Conservation (phyloP, 2,797 vertebrate species). For the Psittacula derbiana region DNA sequence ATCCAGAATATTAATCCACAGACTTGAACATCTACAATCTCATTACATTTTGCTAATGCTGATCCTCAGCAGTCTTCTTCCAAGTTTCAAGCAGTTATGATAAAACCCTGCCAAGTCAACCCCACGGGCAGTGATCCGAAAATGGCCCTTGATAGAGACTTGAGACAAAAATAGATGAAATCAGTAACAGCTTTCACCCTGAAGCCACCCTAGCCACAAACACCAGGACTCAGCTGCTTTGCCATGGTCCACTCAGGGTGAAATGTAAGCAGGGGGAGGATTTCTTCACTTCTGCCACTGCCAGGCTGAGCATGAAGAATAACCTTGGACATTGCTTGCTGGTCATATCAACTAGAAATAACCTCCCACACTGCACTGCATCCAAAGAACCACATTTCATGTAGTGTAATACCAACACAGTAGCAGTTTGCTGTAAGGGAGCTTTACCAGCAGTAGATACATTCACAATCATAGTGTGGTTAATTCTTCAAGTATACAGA, state of each 20-base stretch:
- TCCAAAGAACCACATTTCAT: neutral
- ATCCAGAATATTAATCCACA: neutral
- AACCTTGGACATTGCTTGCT: neutral
- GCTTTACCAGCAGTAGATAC: neutral
- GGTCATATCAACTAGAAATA: neutral
- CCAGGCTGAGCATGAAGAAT: neutral
- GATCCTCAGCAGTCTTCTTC: neutral
- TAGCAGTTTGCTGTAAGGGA: neutral
- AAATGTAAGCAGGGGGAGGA: neutral
- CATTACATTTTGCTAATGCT: neutral
- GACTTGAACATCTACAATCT: neutral
- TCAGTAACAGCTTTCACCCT: neutral
- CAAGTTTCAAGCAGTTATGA: neutral
- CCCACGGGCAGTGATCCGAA: neutral
- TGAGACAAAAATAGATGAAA: neutral
- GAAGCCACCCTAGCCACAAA: neutral
- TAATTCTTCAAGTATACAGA: neutral
- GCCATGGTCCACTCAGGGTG: neutral
- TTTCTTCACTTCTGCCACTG: neutral
- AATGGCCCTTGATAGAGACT: neutral
- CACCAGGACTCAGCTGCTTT: neutral
- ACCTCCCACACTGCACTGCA: neutral
- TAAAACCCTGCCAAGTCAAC: neutral
- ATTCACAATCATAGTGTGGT: rapidly evolving
- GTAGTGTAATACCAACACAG: rapidly evolving